A percentile compares a stretch with the other conserved stretches of the same genome.
Conservation (phyloP, 2,888 invertebrate species). For the Amphimallon solstitiale region DNA sequence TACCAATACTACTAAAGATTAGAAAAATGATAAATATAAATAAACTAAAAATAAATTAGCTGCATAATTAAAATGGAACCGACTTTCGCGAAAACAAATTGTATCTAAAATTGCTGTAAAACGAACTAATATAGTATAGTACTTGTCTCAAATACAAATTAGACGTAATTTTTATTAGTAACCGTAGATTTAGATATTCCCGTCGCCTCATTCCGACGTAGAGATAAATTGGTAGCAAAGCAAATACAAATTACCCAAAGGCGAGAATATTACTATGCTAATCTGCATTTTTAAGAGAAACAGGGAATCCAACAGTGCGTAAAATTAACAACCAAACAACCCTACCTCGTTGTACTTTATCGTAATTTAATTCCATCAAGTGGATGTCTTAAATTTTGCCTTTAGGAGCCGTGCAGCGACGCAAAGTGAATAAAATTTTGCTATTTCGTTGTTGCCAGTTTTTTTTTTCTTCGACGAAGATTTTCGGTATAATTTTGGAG, state of each 20-base stretch:
- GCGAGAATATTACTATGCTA: slow-evolving; percentile 33
- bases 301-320: slow-evolving; percentile 33
- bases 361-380: slow-evolving; percentile 34
- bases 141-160: slow-evolving; percentile 19
- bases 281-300: slow-evolving; percentile 35
- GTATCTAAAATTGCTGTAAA: background rate
- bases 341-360: slow-evolving; percentile 31
- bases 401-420: background rate
- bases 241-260: slow-evolving; percentile 31
- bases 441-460: background rate
- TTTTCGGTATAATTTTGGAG: background rate
- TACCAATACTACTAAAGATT: too few species aligned
- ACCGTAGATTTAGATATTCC: slow-evolving; percentile 25
- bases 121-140: slow-evolving; percentile 14
- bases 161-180: slow-evolving; percentile 24
- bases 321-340: slow-evolving; percentile 37
- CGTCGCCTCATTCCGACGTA: slow-evolving; percentile 14
- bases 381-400: slow-evolving; percentile 23
- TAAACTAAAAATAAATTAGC: too few species aligned
- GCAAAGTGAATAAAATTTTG: slow-evolving; percentile 13
- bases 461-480: background rate
- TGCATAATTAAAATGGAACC: too few species aligned
- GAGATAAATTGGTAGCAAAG: slow-evolving; percentile 26
- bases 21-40: too few species aligned
- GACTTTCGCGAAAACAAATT: too few species aligned